A percentile compares a stretch with the other conserved stretches of the same genome.
Evolutionary conservation across 2,113 vertebrate genomes (phyloP).

Genomic region (Mobula birostris): DNA sequence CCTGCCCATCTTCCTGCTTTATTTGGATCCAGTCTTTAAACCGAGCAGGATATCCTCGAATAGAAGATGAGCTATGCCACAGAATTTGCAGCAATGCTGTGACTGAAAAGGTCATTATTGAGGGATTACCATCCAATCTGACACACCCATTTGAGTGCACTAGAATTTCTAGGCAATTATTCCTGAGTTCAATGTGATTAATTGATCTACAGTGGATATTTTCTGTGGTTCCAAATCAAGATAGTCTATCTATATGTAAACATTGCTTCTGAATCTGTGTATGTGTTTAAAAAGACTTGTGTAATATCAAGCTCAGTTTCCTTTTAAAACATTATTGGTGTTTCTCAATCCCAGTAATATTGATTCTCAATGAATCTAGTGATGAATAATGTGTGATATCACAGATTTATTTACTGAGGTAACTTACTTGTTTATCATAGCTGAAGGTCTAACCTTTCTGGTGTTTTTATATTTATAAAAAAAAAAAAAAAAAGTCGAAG

Average conservation of each 20-base stretch:
- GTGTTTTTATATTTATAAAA: no score
- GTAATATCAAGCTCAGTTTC: constrained; percentile 21
- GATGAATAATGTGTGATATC: background rate
- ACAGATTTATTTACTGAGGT: background rate
- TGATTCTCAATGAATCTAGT: constrained; percentile 37
- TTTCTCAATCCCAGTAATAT: constrained; percentile 33
- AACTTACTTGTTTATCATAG: background rate
- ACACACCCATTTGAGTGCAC: background rate
- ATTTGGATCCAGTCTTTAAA: no score
- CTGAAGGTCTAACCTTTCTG: background rate
- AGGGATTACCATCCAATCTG: no score
- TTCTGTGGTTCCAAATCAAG: constrained; percentile 21
- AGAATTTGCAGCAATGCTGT: no score
- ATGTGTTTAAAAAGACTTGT: constrained; percentile 23
- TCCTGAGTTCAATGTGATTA: constrained; percentile 13
- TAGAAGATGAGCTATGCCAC: no score
- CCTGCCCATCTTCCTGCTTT: no score
- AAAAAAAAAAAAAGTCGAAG: background rate
- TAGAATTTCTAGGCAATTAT: background rate
- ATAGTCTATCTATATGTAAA: background rate
- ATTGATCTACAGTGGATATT: constrained; percentile 16
- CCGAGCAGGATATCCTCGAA: no score
- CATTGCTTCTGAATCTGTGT: constrained; percentile 29
- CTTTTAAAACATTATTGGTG: constrained; percentile 33
- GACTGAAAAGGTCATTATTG: no score